A percentile compares a stretch with the other conserved stretches of the same genome.
phyloP scores from a whole-genome alignment of 1,140 invertebrate species.

The Phocides pigmalion region DNA sequence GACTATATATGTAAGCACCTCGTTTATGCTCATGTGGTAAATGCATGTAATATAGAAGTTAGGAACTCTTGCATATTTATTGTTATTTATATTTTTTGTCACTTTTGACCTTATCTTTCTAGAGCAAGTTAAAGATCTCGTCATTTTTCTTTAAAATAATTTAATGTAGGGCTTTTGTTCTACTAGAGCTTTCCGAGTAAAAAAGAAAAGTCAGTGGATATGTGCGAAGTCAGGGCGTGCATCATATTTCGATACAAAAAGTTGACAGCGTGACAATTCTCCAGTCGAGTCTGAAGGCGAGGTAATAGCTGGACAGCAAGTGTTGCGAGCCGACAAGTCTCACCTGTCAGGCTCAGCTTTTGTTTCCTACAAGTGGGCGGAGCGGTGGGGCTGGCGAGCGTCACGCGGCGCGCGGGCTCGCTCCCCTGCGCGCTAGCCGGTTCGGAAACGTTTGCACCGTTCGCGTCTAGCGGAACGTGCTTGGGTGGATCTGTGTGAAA shows the following conservation, averaged over 20 bases:
- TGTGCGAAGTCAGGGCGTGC: no score
- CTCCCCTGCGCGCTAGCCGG: conserved; percentile 20
- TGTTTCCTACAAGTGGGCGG: conserved; percentile 81
- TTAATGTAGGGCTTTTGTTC: no score
- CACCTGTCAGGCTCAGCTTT: conserved; percentile 84
- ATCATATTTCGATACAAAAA: no score
- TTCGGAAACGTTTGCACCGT: conserved; percentile 43
- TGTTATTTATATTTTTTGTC: no score
- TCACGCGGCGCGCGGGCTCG: conserved; percentile 24
- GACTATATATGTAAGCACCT: not conserved
- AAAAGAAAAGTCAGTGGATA: no score
- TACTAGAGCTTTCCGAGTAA: no score
- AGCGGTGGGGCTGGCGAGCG: conserved; percentile 69
- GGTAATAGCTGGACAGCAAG: conserved; percentile 59
- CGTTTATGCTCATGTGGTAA: no score
- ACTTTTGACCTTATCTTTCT: no score
- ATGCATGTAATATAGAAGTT: no score
- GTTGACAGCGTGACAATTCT: conserved; percentile 2
- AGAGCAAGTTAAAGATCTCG: no score
- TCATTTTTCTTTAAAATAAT: no score
- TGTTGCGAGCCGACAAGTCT: conserved; percentile 84
- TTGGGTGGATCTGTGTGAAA: conserved; percentile 72
- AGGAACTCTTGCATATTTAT: no score
- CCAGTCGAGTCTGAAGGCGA: conserved; percentile 30
- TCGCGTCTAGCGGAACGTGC: conserved; percentile 60